These are phyloP conservation scores for Calameuta filiformis DNA, from an alignment of 2,888 invertebrate species.

Conservation along the genomic window DNA sequence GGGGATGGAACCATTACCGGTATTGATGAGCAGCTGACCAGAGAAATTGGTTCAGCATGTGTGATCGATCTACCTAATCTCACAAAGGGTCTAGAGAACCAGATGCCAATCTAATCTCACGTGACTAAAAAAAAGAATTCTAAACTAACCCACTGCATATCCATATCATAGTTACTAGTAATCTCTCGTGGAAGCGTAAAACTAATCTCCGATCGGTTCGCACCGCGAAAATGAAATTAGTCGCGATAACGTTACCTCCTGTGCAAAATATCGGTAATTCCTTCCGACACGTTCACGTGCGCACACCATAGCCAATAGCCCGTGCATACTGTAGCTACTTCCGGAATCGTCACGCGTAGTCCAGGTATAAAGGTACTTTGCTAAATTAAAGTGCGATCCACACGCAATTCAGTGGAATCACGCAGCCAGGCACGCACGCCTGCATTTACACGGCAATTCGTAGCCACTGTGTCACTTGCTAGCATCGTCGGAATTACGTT, in stretches of 20 bases:
- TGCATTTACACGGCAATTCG: not conserved
- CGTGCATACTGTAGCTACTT: not conserved
- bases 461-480: conserved; percentile 13
- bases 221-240: conserved; percentile 19
- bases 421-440: conserved; percentile 19
- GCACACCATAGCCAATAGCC: not conserved
- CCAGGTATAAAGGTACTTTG: conserved; percentile 11
- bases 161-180: not conserved
- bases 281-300: not conserved
- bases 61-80: conserved; percentile 62
- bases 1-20: conserved; percentile 46
- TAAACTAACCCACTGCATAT: not conserved
- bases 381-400: conserved; percentile 53
- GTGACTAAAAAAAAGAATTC: not conserved
- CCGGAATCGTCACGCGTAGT: not conserved
- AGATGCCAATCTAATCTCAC: conserved; percentile 37
- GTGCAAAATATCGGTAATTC: not conserved
- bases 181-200: not conserved
- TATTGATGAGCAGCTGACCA: conserved; percentile 63
- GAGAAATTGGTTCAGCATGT: conserved; percentile 59
- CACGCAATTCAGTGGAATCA: conserved; percentile 43
- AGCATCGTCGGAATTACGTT: conserved; percentile 30
- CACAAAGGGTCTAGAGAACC: conserved; percentile 46
- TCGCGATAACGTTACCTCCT: not conserved
- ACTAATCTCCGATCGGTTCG: conserved; percentile 54